Evolutionary conservation across 30 jellyfish, hydroid and myxozoan species (phyloP).

Genomic region (Turritopsis rubra): DNA sequence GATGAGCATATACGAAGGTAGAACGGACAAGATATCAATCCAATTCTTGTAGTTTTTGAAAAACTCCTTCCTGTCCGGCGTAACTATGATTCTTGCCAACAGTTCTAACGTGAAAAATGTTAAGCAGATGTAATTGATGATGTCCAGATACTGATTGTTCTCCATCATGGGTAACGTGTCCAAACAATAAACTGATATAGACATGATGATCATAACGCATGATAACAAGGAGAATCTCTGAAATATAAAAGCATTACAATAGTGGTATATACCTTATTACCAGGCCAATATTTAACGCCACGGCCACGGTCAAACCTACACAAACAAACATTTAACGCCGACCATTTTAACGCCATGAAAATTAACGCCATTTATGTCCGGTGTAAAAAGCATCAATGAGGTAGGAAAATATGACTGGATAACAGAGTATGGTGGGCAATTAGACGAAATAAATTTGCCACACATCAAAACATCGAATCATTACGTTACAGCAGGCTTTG

Average conservation of each 20-base stretch:
- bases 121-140: conserved; percentile 56
- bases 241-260: conserved; percentile 29
- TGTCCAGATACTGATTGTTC: conserved; percentile 17
- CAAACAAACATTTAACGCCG: too few relatives aligned
- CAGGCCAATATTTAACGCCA: too few relatives aligned
- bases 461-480: too few relatives aligned
- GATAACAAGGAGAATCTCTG: conserved; percentile 77
- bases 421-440: too few relatives aligned
- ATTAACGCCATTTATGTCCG: too few relatives aligned
- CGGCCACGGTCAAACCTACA: too few relatives aligned
- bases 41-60: conserved; percentile 64
- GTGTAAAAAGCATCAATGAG: too few relatives aligned
- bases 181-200: conserved; percentile 82
- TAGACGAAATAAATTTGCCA: too few relatives aligned
- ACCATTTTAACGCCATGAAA: too few relatives aligned
- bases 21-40: conserved; percentile 77
- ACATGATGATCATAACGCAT: conserved; percentile 71
- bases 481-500: too few relatives aligned
- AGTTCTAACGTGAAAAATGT: conserved; percentile 81
- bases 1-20: conserved; percentile 61
- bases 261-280: too few relatives aligned
- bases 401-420: too few relatives aligned
- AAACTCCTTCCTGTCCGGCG: conserved; percentile 64
- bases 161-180: conserved; percentile 42
- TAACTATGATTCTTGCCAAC: conserved; percentile 52